phyloP scores from a whole-genome alignment of 2,888 invertebrate species.

The Druceiella hillmani region DNA sequence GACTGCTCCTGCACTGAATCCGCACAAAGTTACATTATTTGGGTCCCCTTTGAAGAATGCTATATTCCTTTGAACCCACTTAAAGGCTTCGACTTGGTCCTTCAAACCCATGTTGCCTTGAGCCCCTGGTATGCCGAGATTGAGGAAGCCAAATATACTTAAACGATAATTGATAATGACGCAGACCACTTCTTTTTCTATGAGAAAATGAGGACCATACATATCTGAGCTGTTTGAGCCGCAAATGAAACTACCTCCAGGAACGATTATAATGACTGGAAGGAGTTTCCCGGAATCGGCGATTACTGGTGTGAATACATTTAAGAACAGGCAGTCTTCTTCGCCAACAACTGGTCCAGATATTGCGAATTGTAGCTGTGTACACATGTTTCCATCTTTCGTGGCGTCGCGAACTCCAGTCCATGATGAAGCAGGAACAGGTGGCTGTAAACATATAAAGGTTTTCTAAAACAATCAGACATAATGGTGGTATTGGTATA shows the following conservation, averaged over 20 bases:
- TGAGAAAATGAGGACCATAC: conserved; percentile 39
- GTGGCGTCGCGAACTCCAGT: too few relatives aligned
- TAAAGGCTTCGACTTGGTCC: conserved; percentile 36
- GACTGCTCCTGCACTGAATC: conserved; percentile 33
- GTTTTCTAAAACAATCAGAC: too few relatives aligned
- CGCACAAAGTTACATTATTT: conserved; percentile 36
- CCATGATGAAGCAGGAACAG: too few relatives aligned
- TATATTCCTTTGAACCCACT: conserved; percentile 39
- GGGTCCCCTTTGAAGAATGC: conserved; percentile 36
- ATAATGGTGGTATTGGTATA: too few relatives aligned
- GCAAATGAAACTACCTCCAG: too few relatives aligned
- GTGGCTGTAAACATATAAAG: too few relatives aligned
- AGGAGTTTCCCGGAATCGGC: too few relatives aligned
- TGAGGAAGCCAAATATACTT: conserved; percentile 39
- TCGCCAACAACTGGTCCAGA: too few relatives aligned
- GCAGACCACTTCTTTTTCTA: conserved; percentile 36
- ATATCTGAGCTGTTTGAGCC: too few relatives aligned
- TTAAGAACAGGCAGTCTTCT: conserved; percentile 60
- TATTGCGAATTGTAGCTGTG: too few relatives aligned
- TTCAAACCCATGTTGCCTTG: conserved; percentile 44
- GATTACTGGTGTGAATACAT: conserved; percentile 59
- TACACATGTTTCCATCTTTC: too few relatives aligned
- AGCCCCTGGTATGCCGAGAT: conserved; percentile 37
- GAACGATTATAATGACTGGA: too few relatives aligned
- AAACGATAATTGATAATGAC: conserved; percentile 35